A percentile compares a stretch with the other conserved stretches of the same genome.
Evolutionary conservation across 2,113 vertebrate species (phyloP).

Genomic region (Cyanistes caeruleus): DNA sequence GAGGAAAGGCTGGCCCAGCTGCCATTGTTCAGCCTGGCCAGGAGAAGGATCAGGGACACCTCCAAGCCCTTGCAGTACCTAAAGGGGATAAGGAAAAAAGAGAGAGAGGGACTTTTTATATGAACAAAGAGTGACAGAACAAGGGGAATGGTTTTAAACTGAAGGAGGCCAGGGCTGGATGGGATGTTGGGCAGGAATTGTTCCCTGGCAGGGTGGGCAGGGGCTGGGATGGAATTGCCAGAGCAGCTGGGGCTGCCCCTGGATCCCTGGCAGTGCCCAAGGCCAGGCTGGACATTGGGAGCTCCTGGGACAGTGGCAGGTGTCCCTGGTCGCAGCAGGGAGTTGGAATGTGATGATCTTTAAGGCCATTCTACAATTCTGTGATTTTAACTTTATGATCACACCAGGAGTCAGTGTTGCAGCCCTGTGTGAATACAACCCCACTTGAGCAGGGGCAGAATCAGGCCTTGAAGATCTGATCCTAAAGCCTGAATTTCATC

Average conservation of each 20-base stretch:
- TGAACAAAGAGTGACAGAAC: too few relatives aligned
- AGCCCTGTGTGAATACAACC: not conserved
- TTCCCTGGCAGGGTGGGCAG: not conserved
- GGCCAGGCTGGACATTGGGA: not conserved
- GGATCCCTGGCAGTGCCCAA: not conserved
- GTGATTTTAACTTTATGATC: not conserved
- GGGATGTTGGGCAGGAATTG: accelerated
- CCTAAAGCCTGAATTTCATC: not conserved
- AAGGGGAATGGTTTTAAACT: too few relatives aligned
- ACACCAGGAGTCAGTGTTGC: too few relatives aligned
- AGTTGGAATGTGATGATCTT: not conserved
- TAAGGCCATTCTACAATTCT: not conserved
- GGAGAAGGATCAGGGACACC: too few relatives aligned
- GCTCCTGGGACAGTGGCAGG: not conserved
- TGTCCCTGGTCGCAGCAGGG: not conserved
- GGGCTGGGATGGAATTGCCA: not conserved
- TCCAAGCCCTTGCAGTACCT: too few relatives aligned
- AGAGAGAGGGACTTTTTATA: too few relatives aligned
- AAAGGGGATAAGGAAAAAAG: too few relatives aligned
- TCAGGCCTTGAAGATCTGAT: not conserved
- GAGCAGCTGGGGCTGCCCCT: not conserved
- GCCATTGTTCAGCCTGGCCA: not conserved
- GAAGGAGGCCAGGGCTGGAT: too few relatives aligned
- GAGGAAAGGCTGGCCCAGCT: not conserved
- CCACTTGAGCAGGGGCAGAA: not conserved